Evolutionary conservation across 2,113 vertebrate species (phyloP).

Genomic region (Lamprologus speciosus): DNA sequence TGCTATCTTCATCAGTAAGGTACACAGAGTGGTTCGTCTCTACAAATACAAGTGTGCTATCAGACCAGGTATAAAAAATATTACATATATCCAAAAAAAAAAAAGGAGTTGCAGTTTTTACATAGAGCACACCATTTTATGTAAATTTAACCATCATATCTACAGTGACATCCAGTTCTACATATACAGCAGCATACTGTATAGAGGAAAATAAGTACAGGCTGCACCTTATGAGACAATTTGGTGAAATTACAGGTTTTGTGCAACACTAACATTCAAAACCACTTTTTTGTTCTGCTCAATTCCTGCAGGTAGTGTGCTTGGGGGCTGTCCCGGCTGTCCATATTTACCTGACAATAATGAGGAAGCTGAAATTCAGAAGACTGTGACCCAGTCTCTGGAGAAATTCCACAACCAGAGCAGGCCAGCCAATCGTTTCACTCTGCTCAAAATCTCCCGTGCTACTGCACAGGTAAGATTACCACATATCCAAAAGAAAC

Average conservation of each 20-base stretch:
- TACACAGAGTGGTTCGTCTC: constrained; percentile 57
- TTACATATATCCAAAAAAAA: no score
- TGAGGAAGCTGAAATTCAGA: background rate
- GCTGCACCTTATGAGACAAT: background rate
- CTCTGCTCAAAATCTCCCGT: constrained; percentile 39
- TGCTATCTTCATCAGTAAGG: constrained; percentile 56
- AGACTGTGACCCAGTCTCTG: constrained; percentile 19
- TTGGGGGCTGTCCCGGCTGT: constrained; percentile 41
- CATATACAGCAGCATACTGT: background rate
- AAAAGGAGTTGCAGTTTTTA: background rate
- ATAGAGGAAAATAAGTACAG: background rate
- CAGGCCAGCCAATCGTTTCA: constrained; percentile 42
- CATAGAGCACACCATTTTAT: no score
- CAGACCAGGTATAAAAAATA: constrained; percentile 51
- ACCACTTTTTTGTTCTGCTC: background rate
- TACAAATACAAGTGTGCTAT: constrained; percentile 60
- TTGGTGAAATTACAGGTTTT: background rate
- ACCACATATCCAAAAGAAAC: background rate
- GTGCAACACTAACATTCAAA: background rate
- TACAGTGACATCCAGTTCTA: background rate
- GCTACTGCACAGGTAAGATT: constrained; percentile 26
- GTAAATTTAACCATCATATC: background rate
- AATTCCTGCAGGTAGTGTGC: constrained; percentile 34
- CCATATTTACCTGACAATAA: rapidly evolving
- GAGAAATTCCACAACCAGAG: constrained; percentile 65